Evolutionary conservation across 2,113 vertebrate species (phyloP).

Genomic region (Sebastes schlegelii): DNA sequence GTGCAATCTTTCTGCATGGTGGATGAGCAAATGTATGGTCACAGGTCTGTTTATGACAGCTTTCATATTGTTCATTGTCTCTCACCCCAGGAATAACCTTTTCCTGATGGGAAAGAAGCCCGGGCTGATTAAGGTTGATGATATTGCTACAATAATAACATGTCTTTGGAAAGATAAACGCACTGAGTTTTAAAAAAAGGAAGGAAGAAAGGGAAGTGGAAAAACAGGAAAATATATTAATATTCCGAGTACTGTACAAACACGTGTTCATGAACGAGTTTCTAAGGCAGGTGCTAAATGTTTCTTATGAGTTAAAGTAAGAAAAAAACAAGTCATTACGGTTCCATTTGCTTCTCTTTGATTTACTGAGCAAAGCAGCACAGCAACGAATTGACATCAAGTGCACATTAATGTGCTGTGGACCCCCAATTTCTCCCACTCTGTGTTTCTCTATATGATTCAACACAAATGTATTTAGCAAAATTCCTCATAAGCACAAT

Average conservation of each 20-base stretch:
- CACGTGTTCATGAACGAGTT: neutral
- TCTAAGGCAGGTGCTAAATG: neutral
- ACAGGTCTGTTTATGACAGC: slow-evolving; percentile 38
- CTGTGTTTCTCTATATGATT: neutral
- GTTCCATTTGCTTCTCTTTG: neutral
- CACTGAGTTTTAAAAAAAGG: neutral
- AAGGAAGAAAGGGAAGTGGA: slow-evolving; percentile 13
- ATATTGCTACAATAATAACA: neutral
- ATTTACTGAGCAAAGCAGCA: neutral
- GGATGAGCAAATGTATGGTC: slow-evolving; percentile 18
- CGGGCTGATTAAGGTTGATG: neutral
- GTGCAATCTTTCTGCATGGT: slow-evolving; percentile 21
- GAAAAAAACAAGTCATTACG: neutral
- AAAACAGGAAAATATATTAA: neutral
- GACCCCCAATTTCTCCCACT: neutral
- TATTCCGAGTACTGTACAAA: neutral
- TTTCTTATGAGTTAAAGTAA: neutral
- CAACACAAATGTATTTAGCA: neutral
- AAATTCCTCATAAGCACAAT: no score
- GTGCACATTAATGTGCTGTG: neutral
- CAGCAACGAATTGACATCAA: neutral
- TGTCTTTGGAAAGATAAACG: neutral
- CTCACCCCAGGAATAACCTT: slow-evolving; percentile 32
- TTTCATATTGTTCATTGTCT: slow-evolving; percentile 39
- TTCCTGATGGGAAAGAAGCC: slow-evolving; percentile 1